A percentile compares a stretch with the other conserved stretches of the same genome.
Conservation (phyloP, 2,888 invertebrate genomes). For the Ceratothoa steindachneri region DNA sequence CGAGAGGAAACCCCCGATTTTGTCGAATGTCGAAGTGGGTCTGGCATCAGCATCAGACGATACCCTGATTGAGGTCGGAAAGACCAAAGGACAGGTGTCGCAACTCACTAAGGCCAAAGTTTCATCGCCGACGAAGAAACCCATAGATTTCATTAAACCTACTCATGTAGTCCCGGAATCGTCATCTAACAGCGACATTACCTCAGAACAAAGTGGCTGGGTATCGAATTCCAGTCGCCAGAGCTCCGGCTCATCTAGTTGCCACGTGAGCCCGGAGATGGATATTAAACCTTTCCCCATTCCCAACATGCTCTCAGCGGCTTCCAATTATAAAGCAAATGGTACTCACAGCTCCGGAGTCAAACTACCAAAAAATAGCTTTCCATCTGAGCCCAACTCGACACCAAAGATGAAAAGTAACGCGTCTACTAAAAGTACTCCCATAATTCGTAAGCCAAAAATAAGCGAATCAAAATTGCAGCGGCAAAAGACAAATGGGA, state of each 20-base stretch:
- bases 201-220: slow-evolving; percentile 82
- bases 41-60: slow-evolving; percentile 50
- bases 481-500: slow-evolving; percentile 21
- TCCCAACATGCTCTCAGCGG: slow-evolving; percentile 36
- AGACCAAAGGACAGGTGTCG: slow-evolving; percentile 23
- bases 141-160: not conserved
- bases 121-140: slow-evolving; percentile 36
- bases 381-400: slow-evolving; percentile 19
- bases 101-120: slow-evolving; percentile 19
- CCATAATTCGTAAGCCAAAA: slow-evolving; percentile 26
- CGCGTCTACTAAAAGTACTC: slow-evolving; percentile 33
- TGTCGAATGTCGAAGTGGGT: slow-evolving; percentile 50
- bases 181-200: slow-evolving; percentile 55
- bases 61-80: slow-evolving; percentile 49
- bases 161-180: slow-evolving; percentile 45
- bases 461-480: slow-evolving; percentile 24
- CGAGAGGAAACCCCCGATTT: slow-evolving; percentile 43
- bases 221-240: slow-evolving; percentile 66
- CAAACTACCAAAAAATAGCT: slow-evolving; percentile 24
- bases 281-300: slow-evolving; percentile 43
- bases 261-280: slow-evolving; percentile 51
- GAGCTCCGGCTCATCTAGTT: slow-evolving; percentile 56
- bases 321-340: slow-evolving; percentile 33
- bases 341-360: slow-evolving; percentile 14
- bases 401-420: slow-evolving; percentile 38